Base-by-base conservation (phyloP, 2,888 invertebrate genomes). In the Epirrhoe tristata region DNA sequence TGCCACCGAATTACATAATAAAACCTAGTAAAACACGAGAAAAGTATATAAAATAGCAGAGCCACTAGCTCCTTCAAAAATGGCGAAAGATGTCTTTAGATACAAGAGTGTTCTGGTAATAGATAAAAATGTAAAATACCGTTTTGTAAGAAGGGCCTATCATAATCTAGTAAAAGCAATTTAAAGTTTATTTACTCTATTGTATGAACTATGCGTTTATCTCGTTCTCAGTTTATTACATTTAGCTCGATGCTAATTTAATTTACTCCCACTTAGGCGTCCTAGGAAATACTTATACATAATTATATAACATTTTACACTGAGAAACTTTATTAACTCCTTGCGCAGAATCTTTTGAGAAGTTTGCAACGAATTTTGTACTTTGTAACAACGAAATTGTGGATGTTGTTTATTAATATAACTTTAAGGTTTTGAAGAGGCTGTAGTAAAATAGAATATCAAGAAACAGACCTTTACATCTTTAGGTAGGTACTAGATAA, bases 301-400 rank as follows among this genome's bases (percentile, higher is more conserved):
- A 52, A 14, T 16, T 16, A 48, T 24, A 31, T 52, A 52, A 52
- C n/a, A 52, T 24, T 36, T 32, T 52, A 52, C 52, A 34, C 16
- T 14, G 48, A 32, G 46, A 16, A 36, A 58, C 34, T 48, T 58
- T 58, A 50, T 50, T 50, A 58, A 58, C 58, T 58, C 58, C 34
- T 46, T n/a, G 34, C 36, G 34, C 52, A 31, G 48, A 48, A 48
- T 48, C 6, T 48, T 48, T 48, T 48, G 48, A 16, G 48, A 5
- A 48, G 48, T 48, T 48, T 16, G 48, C 14, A 48, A 48, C 14
- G 7, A 43, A 43, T 43, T 43, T 43, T 12, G 39, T 43, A 16
- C 16, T 16, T 48, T 16, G 48, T n/a, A 48, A 48, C 7, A 48
- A 16, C 14, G 48, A 48, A 14, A 14, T 48, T 48, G 14, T 43